Base-by-base conservation (phyloP, 2,888 invertebrate genomes). In the Brachyopa scutellaris region DNA sequence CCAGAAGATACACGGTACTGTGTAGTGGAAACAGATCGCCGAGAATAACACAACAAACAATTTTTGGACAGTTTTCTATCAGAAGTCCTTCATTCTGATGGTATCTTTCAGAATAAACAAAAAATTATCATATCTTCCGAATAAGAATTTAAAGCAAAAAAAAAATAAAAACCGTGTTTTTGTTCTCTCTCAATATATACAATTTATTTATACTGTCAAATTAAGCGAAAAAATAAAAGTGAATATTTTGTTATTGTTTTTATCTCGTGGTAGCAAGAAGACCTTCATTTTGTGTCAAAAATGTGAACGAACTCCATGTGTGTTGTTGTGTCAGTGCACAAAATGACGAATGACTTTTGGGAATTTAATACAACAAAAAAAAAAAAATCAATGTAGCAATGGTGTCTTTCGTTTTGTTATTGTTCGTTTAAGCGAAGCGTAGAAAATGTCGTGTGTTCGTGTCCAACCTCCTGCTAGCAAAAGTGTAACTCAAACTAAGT, bases 41-140 rank as follows among this genome's bases (percentile, higher is more conserved):
- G 70, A 77, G 82, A 82, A 82, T 77, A 82, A 82, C 82, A 80
- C 77, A 82, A 82, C 82, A 82, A 84, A 85, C 84, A 86, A 87
- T 89, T 88, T 88, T 89, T 89, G 88, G 90, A 89, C 90, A 90
- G 88, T 89, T 90, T 89, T 88, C 88, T 89, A 89, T 89, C 89
- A 89, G 89, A 88, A 88, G 88, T 90, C 89, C 88, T 89, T 88
- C 87, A 88, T 87, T 87, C 87, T 76, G 82, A 82, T 82, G 72
- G 76, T 82, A 82, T 82, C 82, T 76, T 70, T 62, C 49, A 80
- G 80, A 80, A 74, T 80, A 80, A 80, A 80, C 80, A 80, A 80
- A 36, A 45, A 64, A 57, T 59, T 70, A 70, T 51, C 62, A 62
- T 55, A 26, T 31, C 45, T 42, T 64, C 29, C 38, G 36, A 42